A percentile compares a stretch with the other conserved stretches of the same genome.
These are phyloP conservation scores for Bungarus multicinctus DNA, from an alignment of 2,113 vertebrate genomes.

Conservation along the genomic window DNA sequence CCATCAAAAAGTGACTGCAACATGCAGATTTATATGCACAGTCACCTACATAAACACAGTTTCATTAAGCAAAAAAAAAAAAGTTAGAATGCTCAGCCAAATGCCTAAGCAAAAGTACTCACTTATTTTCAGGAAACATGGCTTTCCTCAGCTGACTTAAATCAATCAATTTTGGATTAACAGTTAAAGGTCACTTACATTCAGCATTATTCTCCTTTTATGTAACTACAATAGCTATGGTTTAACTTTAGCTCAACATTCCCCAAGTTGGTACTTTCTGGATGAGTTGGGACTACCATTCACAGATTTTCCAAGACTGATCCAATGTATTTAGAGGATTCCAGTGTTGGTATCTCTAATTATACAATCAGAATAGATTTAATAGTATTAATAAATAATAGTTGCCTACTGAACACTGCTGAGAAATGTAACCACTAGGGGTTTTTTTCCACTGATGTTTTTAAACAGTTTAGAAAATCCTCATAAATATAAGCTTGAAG, in stretches of 20 bases:
- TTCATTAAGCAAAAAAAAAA: not conserved
- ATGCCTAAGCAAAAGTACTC: not conserved
- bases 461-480: not conserved
- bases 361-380: conserved; percentile 20
- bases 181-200: not conserved
- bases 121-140: not conserved
- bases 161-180: not conserved
- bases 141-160: not conserved
- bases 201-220: not conserved
- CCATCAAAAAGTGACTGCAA: conserved; percentile 22
- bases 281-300: not conserved
- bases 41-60: not conserved
- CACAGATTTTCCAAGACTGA: not conserved
- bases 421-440: conserved; percentile 52
- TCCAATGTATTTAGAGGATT: not conserved
- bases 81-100: not conserved
- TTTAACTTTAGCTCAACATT: not conserved
- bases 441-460: not conserved
- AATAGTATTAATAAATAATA: conserved; percentile 42
- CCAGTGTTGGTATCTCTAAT: not conserved
- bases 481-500: not conserved
- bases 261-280: not conserved
- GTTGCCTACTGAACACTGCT: conserved; percentile 46
- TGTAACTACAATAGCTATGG: not conserved
- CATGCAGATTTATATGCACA: not conserved